Conservation (phyloP, 2,797 vertebrate species). For the Sandelia bainsii region DNA sequence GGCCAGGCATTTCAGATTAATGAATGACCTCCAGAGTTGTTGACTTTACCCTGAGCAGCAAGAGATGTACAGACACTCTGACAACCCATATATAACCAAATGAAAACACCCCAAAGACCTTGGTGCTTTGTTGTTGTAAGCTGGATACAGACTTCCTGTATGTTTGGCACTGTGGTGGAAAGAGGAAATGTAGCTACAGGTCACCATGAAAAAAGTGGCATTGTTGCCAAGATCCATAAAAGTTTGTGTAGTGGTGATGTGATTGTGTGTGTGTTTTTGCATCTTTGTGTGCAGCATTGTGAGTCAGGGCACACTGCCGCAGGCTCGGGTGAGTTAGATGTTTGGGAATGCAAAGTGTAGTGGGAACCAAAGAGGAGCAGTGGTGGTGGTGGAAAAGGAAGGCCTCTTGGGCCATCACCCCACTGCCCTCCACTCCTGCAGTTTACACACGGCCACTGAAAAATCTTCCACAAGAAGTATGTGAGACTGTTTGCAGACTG, state of each 20-base stretch:
- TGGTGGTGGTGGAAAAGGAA: constrained; percentile 62
- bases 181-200: constrained; percentile 65
- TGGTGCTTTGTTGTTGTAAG: constrained; percentile 53
- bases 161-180: constrained; percentile 55
- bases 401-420: constrained; percentile 67
- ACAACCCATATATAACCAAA: constrained; percentile 75
- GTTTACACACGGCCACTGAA: constrained; percentile 45
- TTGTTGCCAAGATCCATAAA: constrained; percentile 29
- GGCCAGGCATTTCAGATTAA: constrained; percentile 66
- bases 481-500: neutral
- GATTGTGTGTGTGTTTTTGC: neutral
- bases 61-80: constrained; percentile 66
- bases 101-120: constrained; percentile 65
- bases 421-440: constrained; percentile 40
- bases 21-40: constrained; percentile 72
- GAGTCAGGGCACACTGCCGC: constrained; percentile 71
- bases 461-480: neutral
- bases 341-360: constrained; percentile 80
- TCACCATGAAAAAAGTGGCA: constrained; percentile 49
- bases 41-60: constrained; percentile 80
- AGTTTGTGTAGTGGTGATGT: constrained; percentile 12
- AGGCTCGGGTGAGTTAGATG: constrained; percentile 70
- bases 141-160: constrained; percentile 66
- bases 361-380: constrained; percentile 74
- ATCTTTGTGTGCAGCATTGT: constrained; percentile 34